Evolutionary conservation across 64 coral and sea anemone genomes (phyloP), one percentile per base, ranked within the genome.

Genomic region (Actinia equina): DNA sequence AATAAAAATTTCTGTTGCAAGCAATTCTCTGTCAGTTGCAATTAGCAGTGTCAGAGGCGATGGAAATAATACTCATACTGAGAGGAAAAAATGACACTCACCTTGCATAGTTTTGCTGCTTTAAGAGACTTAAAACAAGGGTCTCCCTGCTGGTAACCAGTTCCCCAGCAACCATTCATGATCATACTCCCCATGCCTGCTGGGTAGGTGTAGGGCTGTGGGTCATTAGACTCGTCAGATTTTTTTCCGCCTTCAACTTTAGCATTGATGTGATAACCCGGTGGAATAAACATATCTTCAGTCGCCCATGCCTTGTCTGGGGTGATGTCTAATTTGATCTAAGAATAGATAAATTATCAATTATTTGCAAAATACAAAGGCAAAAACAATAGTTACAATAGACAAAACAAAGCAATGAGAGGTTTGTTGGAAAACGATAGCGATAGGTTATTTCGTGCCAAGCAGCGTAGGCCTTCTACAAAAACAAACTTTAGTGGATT

Each of bases 111-210:
- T 46, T 6, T 62, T 44, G 53, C 43, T 2, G 14, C 58, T 65
- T 54, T 49, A 13, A 78, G 76, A 19, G 87, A 44, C 22, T 52
- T 6, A 74, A 84, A 90, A 43, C 88, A 90, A 85, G 88, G 88
- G 42, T 90, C 88, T 5, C 46, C 51, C 18, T 37, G 30, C 13
- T 84, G 52, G 81, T 90, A 90, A 1, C 43, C 82, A 59, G 88
- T 90, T 51, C 82, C 88, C 81, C 82, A 84, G 79, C 88, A 90
- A 12, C 88, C 88, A 74, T 90, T 90, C 88, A 90, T 90, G 13
- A 90, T 42, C 12, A 70, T 65, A 6, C n/a, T 85, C 15, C 88
- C 88, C 6, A 90, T 49, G 44, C 88, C 88, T 77, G 63, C 80
- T 5, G 82, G 88, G 26, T 71, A 90, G 3, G 27, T 49, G 42